phyloP scores from a whole-genome alignment of 1,140 invertebrate genomes.

The Drosophila nebulosa region DNA sequence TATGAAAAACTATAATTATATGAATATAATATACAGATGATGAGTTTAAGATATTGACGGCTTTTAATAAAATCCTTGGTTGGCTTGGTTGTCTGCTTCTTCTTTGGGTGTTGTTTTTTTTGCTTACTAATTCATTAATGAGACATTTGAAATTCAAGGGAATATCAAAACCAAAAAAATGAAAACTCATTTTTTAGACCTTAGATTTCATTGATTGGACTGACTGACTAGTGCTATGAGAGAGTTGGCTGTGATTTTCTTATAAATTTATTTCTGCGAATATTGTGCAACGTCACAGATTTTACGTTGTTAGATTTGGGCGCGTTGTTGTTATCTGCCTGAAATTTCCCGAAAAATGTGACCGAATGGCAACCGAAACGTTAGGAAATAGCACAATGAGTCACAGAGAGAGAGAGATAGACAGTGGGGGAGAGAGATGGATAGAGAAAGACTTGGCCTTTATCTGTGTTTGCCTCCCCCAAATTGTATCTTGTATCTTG shows the following conservation, averaged over 20 bases:
- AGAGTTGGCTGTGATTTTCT: neutral
- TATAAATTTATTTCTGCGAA: neutral
- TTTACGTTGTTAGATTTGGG: neutral
- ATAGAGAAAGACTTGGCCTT: neutral
- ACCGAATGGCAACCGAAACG: neutral
- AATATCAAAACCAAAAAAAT: neutral
- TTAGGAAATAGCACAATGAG: neutral
- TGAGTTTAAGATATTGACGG: neutral
- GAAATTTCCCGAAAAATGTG: constrained; percentile 50
- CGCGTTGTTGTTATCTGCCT: constrained; percentile 19
- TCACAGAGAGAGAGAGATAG: neutral
- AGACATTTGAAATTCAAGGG: neutral
- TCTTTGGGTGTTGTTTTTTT: neutral
- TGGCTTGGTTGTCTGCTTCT: too few relatives aligned
- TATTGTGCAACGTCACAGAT: constrained; percentile 28
- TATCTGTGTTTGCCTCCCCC: neutral
- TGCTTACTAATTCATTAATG: neutral
- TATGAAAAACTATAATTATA: too few relatives aligned
- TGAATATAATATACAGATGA: too few relatives aligned
- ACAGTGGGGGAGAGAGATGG: neutral
- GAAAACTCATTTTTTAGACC: neutral
- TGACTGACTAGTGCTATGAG: neutral
- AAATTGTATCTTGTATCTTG: constrained; percentile 19
- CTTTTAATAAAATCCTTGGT: neutral
- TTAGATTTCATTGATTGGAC: neutral